phyloP scores from a whole-genome alignment of 1,140 invertebrate genomes.

The Drosophila lowei region DNA sequence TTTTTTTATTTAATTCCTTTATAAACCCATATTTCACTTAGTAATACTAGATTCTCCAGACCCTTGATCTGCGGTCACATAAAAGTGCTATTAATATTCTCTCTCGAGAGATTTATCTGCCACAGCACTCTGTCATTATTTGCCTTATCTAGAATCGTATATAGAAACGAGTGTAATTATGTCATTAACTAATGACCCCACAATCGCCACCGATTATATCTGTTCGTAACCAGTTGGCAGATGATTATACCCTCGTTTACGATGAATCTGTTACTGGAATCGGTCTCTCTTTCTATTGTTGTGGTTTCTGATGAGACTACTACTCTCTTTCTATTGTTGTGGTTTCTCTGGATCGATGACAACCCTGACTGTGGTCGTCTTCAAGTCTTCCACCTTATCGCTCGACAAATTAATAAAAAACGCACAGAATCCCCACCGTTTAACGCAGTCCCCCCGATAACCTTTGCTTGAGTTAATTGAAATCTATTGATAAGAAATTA shows the following conservation, averaged over 20 bases:
- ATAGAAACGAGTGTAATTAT: constrained; percentile 20
- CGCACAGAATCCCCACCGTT: constrained; percentile 7
- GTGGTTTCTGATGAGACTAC: neutral
- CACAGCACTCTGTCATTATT: constrained; percentile 12
- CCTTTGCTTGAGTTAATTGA: constrained; percentile 54
- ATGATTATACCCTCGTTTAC: neutral
- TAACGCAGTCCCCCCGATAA: constrained; percentile 20
- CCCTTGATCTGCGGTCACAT: too few relatives aligned
- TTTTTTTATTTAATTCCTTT: too few relatives aligned
- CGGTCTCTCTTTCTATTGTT: neutral
- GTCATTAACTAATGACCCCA: constrained; percentile 31
- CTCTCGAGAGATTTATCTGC: neutral
- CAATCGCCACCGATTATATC: constrained; percentile 15
- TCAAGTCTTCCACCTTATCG: constrained; percentile 17
- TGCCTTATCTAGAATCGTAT: constrained; percentile 12
- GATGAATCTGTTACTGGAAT: too few relatives aligned
- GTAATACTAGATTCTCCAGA: too few relatives aligned
- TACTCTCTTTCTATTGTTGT: neutral
- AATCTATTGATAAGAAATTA: constrained; percentile 51
- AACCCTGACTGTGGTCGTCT: neutral
- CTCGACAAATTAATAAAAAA: constrained; percentile 4
- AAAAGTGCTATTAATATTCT: constrained; percentile 7
- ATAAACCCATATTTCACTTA: too few relatives aligned
- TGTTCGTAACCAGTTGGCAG: constrained; percentile 14
- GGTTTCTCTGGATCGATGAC: neutral